A percentile compares a stretch with the other conserved stretches of the same genome.
These are phyloP conservation scores for Scolopax bukidnonensis DNA, from an alignment of 2,797 vertebrate genomes.

Conservation along the genomic window DNA sequence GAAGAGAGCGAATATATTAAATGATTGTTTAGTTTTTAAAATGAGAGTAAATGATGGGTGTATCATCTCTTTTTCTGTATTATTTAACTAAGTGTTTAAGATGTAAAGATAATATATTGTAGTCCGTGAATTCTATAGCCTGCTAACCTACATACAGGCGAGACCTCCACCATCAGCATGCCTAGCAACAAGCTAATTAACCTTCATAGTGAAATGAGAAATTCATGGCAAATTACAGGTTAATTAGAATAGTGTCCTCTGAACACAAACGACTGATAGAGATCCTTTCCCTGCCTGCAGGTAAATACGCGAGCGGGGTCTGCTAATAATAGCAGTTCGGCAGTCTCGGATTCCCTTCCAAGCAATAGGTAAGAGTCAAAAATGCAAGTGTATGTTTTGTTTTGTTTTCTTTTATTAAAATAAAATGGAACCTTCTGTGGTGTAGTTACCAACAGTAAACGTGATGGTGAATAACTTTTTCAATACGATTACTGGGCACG, in stretches of 20 bases:
- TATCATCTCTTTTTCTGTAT: background rate
- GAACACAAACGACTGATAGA: slow-evolving; percentile 67
- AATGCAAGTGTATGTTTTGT: background rate
- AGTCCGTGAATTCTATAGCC: background rate
- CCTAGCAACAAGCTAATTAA: slow-evolving; percentile 87
- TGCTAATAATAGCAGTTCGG: slow-evolving; percentile 83
- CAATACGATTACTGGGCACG: background rate
- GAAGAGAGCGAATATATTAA: background rate
- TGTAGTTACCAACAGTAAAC: background rate
- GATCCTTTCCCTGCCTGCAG: slow-evolving; percentile 80
- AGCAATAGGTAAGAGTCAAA: slow-evolving; percentile 91
- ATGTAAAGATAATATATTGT: background rate
- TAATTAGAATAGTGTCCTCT: slow-evolving; percentile 85
- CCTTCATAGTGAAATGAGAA: slow-evolving; percentile 79
- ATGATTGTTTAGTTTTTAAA: background rate
- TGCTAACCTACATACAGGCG: slow-evolving; percentile 74
- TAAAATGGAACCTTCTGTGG: background rate
- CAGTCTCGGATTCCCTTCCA: slow-evolving; percentile 85
- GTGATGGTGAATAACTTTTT: background rate
- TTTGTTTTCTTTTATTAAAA: background rate
- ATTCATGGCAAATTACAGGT: slow-evolving; percentile 83
- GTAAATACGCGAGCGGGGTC: slow-evolving; percentile 92
- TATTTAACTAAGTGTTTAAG: slow-evolving; percentile 36
- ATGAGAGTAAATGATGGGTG: background rate
- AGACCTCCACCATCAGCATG: slow-evolving; percentile 37